Percentiles rank a stretch among this genome's conserved stretches.
Evolutionary conservation across 1,140 invertebrate species (phyloP).

Genomic region (Platorchestia sp.): DNA sequence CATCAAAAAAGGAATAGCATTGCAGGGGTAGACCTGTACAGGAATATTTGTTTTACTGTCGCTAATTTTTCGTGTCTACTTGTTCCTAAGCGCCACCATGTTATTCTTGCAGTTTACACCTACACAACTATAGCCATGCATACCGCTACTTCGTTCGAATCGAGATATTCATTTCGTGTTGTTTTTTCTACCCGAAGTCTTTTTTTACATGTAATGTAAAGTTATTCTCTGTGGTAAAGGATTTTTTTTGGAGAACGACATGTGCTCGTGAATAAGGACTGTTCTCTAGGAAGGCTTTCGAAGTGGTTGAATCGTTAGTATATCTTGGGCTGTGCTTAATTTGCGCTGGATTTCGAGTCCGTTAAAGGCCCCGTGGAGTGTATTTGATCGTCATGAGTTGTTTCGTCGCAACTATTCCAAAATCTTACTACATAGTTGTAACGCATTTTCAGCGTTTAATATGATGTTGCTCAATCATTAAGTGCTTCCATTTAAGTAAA

Average conservation of each 20-base stretch:
- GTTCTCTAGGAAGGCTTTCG: neutral
- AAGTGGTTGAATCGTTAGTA: neutral
- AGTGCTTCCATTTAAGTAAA: neutral
- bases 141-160: too few species aligned
- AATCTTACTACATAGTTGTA: neutral
- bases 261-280: neutral
- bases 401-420: neutral
- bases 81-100: too few species aligned
- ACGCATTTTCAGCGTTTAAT: neutral
- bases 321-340: neutral
- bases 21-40: too few species aligned
- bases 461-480: neutral
- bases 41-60: too few species aligned
- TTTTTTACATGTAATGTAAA: too few species aligned
- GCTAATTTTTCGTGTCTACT: too few species aligned
- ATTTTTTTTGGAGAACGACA: neutral
- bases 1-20: too few species aligned
- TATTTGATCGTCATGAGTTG: neutral
- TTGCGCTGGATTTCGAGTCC: neutral
- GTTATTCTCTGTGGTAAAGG: too few species aligned
- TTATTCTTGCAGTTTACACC: too few species aligned
- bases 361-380: neutral
- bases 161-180: too few species aligned
- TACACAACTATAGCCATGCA: too few species aligned
- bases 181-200: too few species aligned